These are phyloP conservation scores for Ophonus ardosiacus DNA, from an alignment of 2,888 invertebrate species.

Conservation along the genomic window DNA sequence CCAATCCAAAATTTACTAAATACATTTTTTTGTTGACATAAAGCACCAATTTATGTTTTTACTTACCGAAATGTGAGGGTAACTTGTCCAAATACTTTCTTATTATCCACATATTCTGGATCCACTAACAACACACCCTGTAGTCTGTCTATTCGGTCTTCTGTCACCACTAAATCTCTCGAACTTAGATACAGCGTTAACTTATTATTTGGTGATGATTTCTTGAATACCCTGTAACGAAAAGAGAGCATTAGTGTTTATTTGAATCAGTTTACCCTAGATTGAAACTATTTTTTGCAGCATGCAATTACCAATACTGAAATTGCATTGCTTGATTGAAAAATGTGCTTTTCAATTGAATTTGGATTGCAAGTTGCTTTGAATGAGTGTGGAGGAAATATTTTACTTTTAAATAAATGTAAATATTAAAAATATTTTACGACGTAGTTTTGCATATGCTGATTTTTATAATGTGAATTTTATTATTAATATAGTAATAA, in stretches of 20 bases:
- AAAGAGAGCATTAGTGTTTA: background rate
- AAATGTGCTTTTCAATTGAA: background rate
- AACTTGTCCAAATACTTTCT: constrained; percentile 90
- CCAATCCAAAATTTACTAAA: no score
- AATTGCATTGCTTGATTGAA: constrained; percentile 2
- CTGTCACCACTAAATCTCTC: constrained; percentile 87
- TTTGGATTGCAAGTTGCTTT: background rate
- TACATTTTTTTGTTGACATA: no score
- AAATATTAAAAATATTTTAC: background rate
- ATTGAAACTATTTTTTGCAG: background rate
- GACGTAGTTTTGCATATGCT: no score
- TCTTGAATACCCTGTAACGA: constrained; percentile 87
- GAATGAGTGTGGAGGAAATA: background rate
- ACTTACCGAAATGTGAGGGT: constrained; percentile 93
- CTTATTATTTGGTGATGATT: constrained; percentile 91
- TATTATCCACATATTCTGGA: constrained; percentile 89
- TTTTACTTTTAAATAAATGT: background rate
- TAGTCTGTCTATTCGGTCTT: constrained; percentile 85
- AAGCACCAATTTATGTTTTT: background rate
- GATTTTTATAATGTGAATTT: no score
- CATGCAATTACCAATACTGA: background rate
- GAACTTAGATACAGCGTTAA: constrained; percentile 89
- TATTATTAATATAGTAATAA: no score
- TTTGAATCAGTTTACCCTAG: background rate
- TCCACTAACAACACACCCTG: constrained; percentile 96